Conservation (phyloP, 2,797 vertebrate species). For the Danio tinwini region DNA sequence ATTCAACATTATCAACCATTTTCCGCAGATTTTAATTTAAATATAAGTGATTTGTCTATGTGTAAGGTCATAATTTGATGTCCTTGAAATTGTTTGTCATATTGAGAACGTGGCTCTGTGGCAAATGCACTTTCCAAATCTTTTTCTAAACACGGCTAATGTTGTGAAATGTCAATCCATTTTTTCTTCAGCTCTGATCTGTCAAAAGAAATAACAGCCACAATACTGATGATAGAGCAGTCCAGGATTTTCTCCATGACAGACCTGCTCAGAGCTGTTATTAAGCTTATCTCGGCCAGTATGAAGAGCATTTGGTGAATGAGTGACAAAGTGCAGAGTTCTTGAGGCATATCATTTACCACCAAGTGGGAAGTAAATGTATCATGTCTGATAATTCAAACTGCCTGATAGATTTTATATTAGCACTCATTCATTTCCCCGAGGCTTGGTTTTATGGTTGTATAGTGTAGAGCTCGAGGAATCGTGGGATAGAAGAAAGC, state of each 20-base stretch:
- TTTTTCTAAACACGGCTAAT: conserved; percentile 12
- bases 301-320: conserved; percentile 27
- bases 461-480: conserved; percentile 39
- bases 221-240: conserved; percentile 2
- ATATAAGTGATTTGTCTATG: neutral
- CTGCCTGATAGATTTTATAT: conserved; percentile 47
- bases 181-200: conserved; percentile 31
- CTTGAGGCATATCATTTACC: conserved; percentile 42
- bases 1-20: neutral
- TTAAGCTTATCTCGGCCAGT: conserved; percentile 16
- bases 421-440: conserved; percentile 43
- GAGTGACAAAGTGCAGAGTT: conserved; percentile 37
- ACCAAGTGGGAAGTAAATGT: conserved; percentile 36
- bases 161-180: neutral
- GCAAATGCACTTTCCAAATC: neutral
- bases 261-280: conserved; percentile 10
- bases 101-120: neutral
- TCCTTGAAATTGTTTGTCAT: conserved; percentile 7
- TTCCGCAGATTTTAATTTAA: neutral
- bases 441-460: conserved; percentile 31
- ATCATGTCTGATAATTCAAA: conserved; percentile 46
- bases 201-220: conserved; percentile 5
- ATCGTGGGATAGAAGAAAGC: conserved; percentile 26
- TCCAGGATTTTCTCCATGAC: neutral
- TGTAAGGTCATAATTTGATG: neutral